These are phyloP conservation scores for Erebia epiphron DNA, from an alignment of 2,888 invertebrate genomes.

Conservation along the genomic window DNA sequence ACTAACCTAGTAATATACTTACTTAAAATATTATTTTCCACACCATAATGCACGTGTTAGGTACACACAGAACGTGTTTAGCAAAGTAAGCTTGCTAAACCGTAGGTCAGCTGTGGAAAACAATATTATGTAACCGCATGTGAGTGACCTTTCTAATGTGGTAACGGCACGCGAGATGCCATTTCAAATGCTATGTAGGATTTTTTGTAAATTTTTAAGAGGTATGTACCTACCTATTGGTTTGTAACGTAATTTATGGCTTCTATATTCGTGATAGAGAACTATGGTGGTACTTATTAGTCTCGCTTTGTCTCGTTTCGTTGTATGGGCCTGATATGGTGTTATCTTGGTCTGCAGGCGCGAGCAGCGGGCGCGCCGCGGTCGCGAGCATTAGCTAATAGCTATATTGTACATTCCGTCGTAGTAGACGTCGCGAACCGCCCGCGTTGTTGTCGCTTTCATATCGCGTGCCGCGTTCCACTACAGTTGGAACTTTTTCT, in stretches of 20 bases:
- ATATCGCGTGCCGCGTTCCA: conserved; percentile 50
- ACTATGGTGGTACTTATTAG: conserved; percentile 6
- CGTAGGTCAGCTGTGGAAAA: conserved; percentile 11
- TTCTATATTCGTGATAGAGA: conserved; percentile 15
- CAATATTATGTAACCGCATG: conserved; percentile 14
- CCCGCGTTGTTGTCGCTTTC: conserved; percentile 54
- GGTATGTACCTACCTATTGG: not conserved
- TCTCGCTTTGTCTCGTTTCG: conserved; percentile 48
- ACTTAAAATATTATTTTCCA: no score
- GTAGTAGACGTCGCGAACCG: conserved; percentile 57
- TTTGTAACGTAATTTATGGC: conserved; percentile 14
- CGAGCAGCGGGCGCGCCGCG: conserved; percentile 45
- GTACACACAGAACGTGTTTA: not conserved
- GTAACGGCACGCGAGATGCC: conserved; percentile 14
- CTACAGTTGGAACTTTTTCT: conserved; percentile 55
- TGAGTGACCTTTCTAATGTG: conserved; percentile 16
- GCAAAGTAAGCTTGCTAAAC: not conserved
- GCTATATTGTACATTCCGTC: conserved; percentile 59
- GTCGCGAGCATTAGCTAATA: conserved; percentile 41
- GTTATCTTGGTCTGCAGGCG: conserved; percentile 53
- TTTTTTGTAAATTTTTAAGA: conserved; percentile 1
- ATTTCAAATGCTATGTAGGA: not conserved
- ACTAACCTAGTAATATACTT: no score
- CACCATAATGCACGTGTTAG: no score
- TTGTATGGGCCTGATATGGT: conserved; percentile 51